phyloP scores from a whole-genome alignment of 92 coral and sea anemone species.

The Zoanthus sansibaricus region DNA sequence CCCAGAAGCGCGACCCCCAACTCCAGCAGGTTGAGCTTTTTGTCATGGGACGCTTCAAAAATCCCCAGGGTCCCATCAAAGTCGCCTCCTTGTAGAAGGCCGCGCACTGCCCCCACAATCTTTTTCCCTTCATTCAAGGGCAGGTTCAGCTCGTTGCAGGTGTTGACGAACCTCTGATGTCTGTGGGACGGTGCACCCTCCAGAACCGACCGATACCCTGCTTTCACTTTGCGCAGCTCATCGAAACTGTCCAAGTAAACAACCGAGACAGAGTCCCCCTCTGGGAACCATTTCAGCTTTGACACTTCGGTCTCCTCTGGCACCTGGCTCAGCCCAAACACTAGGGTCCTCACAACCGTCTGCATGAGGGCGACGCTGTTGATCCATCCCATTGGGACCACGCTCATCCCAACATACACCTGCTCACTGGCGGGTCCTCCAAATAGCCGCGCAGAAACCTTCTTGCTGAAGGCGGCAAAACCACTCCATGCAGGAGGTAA shows the following conservation, averaged over 20 bases:
- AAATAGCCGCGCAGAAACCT: no score
- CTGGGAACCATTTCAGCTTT: not conserved
- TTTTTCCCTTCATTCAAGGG: not conserved
- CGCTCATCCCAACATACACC: not conserved
- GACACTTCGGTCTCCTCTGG: not conserved
- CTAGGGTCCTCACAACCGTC: not conserved
- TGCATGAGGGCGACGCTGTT: not conserved
- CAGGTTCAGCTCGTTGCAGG: not conserved
- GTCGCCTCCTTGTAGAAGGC: not conserved
- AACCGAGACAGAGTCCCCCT: not conserved
- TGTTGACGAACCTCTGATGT: not conserved
- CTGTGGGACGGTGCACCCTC: not conserved
- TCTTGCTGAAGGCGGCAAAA: no score
- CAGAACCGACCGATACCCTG: not conserved
- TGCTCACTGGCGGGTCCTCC: not conserved
- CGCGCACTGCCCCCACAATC: not conserved
- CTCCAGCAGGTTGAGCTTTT: no score
- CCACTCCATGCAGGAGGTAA: no score
- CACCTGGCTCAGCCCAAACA: not conserved
- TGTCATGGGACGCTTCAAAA: not conserved
- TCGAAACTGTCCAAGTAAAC: not conserved
- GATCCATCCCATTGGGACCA: conserved; percentile 20
- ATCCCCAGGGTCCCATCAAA: not conserved
- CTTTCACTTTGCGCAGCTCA: not conserved
- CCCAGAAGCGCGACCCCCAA: no score